Evolutionary conservation across 2,113 vertebrate species (phyloP).

Genomic region (Chloropsis cyanopogon): DNA sequence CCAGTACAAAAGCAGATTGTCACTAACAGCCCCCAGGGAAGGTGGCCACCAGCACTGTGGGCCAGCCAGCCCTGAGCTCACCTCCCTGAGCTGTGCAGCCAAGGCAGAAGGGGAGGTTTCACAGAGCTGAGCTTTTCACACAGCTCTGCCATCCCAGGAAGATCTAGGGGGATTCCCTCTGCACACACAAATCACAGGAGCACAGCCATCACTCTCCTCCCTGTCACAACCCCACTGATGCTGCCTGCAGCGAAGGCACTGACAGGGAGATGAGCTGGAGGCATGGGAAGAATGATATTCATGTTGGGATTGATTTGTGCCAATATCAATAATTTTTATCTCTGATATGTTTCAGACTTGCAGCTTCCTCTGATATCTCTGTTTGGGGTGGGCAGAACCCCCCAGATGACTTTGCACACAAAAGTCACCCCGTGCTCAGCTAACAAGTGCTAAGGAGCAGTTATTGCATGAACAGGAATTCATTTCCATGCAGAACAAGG

Average conservation of each 20-base stretch:
- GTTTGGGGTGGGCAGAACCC: neutral
- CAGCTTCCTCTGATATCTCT: neutral
- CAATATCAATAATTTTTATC: neutral
- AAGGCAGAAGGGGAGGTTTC: neutral
- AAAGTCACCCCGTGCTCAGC: neutral
- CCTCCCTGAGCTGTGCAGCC: neutral
- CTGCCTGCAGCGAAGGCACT: neutral
- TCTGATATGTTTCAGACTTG: neutral
- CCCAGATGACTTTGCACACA: neutral
- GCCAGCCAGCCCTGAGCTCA: neutral
- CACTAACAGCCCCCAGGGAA: too few species aligned
- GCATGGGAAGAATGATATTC: neutral
- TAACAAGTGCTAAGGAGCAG: neutral
- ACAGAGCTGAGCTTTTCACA: neutral
- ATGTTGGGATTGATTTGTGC: neutral
- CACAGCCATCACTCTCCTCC: neutral
- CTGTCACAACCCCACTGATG: neutral
- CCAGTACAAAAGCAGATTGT: neutral
- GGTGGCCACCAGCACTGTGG: neutral
- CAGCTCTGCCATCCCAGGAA: neutral
- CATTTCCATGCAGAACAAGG: constrained; percentile 71
- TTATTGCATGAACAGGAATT: neutral
- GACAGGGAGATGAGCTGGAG: neutral
- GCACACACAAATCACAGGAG: neutral
- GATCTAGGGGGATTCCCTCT: neutral